A percentile compares a stretch with the other conserved stretches of the same genome.
These are phyloP conservation scores for Taurulus bubalis DNA, from an alignment of 2,113 vertebrate species.

Conservation along the genomic window DNA sequence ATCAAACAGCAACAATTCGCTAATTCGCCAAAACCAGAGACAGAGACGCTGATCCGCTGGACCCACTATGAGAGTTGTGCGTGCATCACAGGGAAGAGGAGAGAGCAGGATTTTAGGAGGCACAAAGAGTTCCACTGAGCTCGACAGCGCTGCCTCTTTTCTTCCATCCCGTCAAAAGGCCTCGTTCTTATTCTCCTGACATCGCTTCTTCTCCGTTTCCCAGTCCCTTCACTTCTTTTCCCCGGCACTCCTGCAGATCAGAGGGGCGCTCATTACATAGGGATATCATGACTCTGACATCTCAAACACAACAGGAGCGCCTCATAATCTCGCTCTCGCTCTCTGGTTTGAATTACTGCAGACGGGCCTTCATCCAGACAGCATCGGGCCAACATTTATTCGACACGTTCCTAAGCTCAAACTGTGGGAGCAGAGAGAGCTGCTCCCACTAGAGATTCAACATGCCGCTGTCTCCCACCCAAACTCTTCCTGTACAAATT, in stretches of 20 bases:
- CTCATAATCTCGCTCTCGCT: constrained; percentile 50
- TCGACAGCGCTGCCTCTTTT: constrained; percentile 21
- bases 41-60: constrained; percentile 33
- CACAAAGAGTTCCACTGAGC: constrained; percentile 19
- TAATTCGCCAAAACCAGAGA: neutral
- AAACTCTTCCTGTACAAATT: constrained; percentile 4
- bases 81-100: neutral
- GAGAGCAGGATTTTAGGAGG: constrained; percentile 15
- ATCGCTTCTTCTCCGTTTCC: neutral
- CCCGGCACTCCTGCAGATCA: constrained; percentile 46
- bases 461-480: constrained; percentile 6
- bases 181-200: constrained; percentile 12
- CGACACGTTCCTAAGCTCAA: constrained; percentile 57
- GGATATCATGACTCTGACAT: constrained; percentile 52
- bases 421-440: constrained; percentile 41
- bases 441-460: constrained; percentile 28
- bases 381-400: constrained; percentile 61
- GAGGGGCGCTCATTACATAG: constrained; percentile 60
- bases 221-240: too few relatives aligned
- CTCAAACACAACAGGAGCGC: constrained; percentile 45
- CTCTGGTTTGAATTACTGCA: constrained; percentile 73
- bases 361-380: constrained; percentile 68
- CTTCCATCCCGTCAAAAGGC: constrained; percentile 27
- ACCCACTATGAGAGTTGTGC: constrained; percentile 62
- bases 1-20: neutral